Percentiles rank a stretch among this genome's conserved stretches.
phyloP scores from a whole-genome alignment of 2,113 vertebrate species.

The Anguilla japonica region DNA sequence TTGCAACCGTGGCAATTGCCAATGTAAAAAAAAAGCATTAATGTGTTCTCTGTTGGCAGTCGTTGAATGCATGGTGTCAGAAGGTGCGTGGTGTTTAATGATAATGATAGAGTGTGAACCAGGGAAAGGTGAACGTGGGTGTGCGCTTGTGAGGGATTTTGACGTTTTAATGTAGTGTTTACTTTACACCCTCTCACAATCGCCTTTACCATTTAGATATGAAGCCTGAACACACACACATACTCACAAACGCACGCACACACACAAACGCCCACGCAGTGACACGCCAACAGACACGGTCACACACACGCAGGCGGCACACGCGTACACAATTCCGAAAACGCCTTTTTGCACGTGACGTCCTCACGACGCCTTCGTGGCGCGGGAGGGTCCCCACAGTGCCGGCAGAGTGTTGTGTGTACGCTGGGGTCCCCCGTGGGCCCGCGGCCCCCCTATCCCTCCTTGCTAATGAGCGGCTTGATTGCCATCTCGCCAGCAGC shows the following conservation, averaged over 20 bases:
- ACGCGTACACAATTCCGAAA: neutral
- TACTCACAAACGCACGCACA: neutral
- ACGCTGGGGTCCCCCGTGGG: neutral
- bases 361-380: neutral
- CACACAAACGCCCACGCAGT: neutral
- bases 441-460: neutral
- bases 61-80: slow-evolving; percentile 3
- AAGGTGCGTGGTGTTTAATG: neutral
- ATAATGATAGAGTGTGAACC: neutral
- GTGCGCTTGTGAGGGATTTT: slow-evolving; percentile 1
- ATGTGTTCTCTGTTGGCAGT: neutral
- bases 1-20: neutral
- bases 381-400: neutral
- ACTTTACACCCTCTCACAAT: neutral
- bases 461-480: neutral
- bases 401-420: neutral
- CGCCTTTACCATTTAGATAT: neutral
- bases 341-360: neutral
- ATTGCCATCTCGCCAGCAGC: neutral
- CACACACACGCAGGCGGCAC: neutral
- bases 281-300: neutral
- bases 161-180: slow-evolving; percentile 1
- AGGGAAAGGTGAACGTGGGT: slow-evolving; percentile 2
- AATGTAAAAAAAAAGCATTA: neutral
- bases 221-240: neutral